Evolutionary conservation across 2,888 invertebrate species (phyloP), one percentile per base, ranked within the genome.

Genomic region (Patella depressa): DNA sequence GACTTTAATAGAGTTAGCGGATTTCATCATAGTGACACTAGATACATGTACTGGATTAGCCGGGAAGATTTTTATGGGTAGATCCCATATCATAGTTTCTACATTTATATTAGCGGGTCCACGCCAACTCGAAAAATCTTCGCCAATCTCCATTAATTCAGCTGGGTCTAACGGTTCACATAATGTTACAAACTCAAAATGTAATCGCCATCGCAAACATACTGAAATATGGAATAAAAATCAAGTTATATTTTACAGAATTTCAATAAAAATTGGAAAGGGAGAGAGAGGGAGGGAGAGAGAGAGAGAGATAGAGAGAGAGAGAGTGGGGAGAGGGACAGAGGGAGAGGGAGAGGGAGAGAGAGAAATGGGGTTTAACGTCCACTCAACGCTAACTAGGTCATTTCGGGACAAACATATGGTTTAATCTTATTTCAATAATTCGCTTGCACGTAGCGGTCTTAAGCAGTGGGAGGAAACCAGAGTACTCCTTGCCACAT

Each of bases 81-180:
- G 93, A 92, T 98, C 97, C 99, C 99, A 99, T 17, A 98, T 95
- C 97, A 99, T 98, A 0, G 99, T 99, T 92, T 99, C 98, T 79
- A 99, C 98, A 15, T 96, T 95, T 54, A 98, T 93, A 83, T 95
- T 95, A 2, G 95, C 93, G 0, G 98, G 98, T 0, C 96, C 98
- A 87, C 95, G 95, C 95, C 98, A 97, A 24, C 93, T 93, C 19
- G 91, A 83, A 73, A 90, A 89, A 70, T 92, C 94, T 53, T 93
- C 93, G 53, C 94, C 93, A 78, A 93, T 93, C 72, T 90, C 88
- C 53, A 94, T 93, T 80, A 94, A 79, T 53, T 86, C 85, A 17
- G 85, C 83, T 45, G 86, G 85, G 24, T 86, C 77, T 45, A 87
- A 79, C 12, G 88, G 85, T 29, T 85, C 85, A 29, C 81, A 76